Base-by-base conservation (phyloP, 2,888 invertebrate species). In the Rhingia campestris region DNA sequence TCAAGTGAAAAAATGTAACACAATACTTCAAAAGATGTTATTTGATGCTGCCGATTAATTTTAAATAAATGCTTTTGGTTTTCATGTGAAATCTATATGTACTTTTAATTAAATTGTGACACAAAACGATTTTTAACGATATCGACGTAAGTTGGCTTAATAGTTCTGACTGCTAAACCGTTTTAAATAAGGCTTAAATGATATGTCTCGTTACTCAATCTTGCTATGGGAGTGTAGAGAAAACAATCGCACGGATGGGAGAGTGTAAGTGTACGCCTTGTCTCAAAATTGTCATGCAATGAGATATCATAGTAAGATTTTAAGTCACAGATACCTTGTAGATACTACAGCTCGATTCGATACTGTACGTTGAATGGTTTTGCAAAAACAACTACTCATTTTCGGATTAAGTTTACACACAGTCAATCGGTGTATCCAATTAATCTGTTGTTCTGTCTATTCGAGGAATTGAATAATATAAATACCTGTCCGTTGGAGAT, bases 221-320 rank as follows among this genome's bases (percentile, higher is more conserved):
- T 49, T 39, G 43, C 33, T 6, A 39, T 5, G 32, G 41, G 14
- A 33, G 49, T 59, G n/a, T 70, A 33, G 33, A 41, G 14, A 41
- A 41, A 10, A 53, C 32, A 35, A 53, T 33, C 22, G 22, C 22
- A 22, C 22, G 59, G 32, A 33, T 72, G 43, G 51, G 14, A 53
- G 59, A 35, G 14, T 37, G 14, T 10, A 43, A 4, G 32, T 75
- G 14, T 37, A 73, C 54, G 22, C 22, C 73, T 73, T 63, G 45
- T 49, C 10, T 37, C 47, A 45, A 22, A 22, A 64, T 59, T 51
- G 58, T 64, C 66, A 59, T 59, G 74, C 74, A 22, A 75, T 51
- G 35, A 22, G 41, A 66, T 66, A 14, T 9, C 35, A 9, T 56
- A 9, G 6, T 9, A 35, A 32, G 51, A 61, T 72, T 53, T 51